Base-by-base conservation (phyloP, 2,888 invertebrate species). In the Heliconius aoede region DNA sequence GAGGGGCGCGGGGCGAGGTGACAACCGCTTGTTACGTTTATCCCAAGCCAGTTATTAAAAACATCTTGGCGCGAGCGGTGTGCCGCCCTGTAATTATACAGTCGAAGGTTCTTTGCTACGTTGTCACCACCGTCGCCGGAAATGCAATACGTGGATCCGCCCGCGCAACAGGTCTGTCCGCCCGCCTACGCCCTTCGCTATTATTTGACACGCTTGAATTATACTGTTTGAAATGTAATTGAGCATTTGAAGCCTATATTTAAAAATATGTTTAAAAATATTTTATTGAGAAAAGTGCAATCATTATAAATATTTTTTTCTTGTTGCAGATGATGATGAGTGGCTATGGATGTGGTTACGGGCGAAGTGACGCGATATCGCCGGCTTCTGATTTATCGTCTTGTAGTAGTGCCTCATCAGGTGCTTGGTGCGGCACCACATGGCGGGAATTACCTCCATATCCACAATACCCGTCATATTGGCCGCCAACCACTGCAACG, bases 41-140 rank as follows among this genome's bases (percentile, higher is more conserved):
- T 90, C 86, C 93, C 88, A 94, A 95, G 95, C 94, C 95, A 95
- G 95, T 95, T 95, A 95, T 95, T 95, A 95, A 95, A 95, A 95
- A 94, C 95, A 93, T 94, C 94, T 95, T 94, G 95, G 89, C 94
- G 95, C 90, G 94, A 94, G 88, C 92, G 94, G 94, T 92, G 94
- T 83, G 89, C 94, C 94, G 94, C 94, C 94, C 94, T 93, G 92
- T 94, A 94, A 94, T 94, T 94, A 94, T 92, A 89, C 89, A 91
- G 91, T 92, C 92, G 91, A 87, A 91, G 89, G 89, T 88, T 90
- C 88, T 90, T 74, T 82, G 88, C 88, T 86, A 86, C 89, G 91
- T 90, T 92, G 93, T 93, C 93, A 91, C 91, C 91, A 86, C 87
- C 82, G 85, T 86, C 88, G 82, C 91, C 91, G 92, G 93, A 93